Conservation (phyloP, 2,113 vertebrate species). For the Scortum barcoo region DNA sequence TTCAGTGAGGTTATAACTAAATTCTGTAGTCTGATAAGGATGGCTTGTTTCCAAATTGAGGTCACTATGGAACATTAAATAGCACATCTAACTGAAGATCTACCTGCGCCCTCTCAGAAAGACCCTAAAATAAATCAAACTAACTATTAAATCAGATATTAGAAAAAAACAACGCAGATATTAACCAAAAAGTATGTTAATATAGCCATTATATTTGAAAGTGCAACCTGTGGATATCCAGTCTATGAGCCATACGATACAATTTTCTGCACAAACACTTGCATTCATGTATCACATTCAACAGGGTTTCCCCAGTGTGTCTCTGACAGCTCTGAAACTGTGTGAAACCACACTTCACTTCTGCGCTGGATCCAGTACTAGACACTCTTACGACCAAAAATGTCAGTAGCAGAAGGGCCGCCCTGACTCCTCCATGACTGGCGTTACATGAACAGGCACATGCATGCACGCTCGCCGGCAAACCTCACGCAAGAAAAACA, state of each 20-base stretch:
- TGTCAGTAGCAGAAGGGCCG: constrained; percentile 14
- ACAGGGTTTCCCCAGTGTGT: constrained; percentile 59
- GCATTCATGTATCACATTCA: constrained; percentile 12
- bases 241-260: neutral
- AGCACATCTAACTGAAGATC: constrained; percentile 34
- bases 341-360: constrained; percentile 38
- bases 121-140: neutral
- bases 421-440: neutral
- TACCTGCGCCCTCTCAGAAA: neutral
- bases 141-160: neutral
- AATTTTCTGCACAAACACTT: neutral
- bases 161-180: neutral
- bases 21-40: constrained; percentile 20
- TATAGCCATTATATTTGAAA: neutral
- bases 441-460: neutral
- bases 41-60: constrained; percentile 46
- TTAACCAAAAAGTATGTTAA: neutral
- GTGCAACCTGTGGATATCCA: neutral
- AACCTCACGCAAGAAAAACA: constrained; percentile 20
- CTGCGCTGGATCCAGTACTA: constrained; percentile 2
- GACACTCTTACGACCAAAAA: constrained; percentile 11
- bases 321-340: constrained; percentile 22
- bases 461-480: neutral
- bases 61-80: constrained; percentile 59
- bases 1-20: constrained; percentile 33